phyloP scores from a whole-genome alignment of 2,113 vertebrate genomes.

The Marmota monax region DNA sequence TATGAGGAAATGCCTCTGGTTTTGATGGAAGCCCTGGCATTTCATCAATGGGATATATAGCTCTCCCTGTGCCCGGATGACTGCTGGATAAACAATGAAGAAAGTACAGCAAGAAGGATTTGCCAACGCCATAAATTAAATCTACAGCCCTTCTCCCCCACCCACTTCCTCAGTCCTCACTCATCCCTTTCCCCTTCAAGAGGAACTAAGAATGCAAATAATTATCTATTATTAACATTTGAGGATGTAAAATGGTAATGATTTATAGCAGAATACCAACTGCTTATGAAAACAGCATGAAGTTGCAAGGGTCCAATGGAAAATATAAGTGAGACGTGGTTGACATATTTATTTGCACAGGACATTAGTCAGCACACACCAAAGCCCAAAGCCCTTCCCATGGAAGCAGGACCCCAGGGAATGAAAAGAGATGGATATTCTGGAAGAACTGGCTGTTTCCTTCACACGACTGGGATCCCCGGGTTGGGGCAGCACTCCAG shows the following conservation, averaged over 20 bases:
- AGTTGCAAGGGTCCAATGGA: conserved; percentile 3
- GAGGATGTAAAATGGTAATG: not conserved
- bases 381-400: not conserved
- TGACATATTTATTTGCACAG: conserved; percentile 45
- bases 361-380: not conserved
- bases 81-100: conserved; percentile 41
- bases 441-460: not conserved
- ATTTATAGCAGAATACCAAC: conserved; percentile 34
- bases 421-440: not conserved
- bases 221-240: conserved; percentile 39
- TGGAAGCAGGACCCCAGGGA: not conserved
- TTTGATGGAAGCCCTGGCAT: conserved; percentile 31
- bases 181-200: not conserved
- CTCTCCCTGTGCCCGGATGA: not conserved
- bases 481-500: not conserved
- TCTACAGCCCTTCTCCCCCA: not conserved
- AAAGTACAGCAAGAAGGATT: not conserved
- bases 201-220: conserved; percentile 64
- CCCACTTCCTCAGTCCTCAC: not conserved
- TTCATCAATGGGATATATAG: conserved; percentile 54
- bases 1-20: conserved; percentile 46
- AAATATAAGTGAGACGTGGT: not conserved
- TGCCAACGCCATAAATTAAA: conserved; percentile 41
- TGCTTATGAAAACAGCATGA: conserved; percentile 31
- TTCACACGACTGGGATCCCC: not conserved